Evolutionary conservation across 2,888 invertebrate genomes (phyloP), one percentile per base, ranked within the genome.

Genomic region (Epinotia nisella): DNA sequence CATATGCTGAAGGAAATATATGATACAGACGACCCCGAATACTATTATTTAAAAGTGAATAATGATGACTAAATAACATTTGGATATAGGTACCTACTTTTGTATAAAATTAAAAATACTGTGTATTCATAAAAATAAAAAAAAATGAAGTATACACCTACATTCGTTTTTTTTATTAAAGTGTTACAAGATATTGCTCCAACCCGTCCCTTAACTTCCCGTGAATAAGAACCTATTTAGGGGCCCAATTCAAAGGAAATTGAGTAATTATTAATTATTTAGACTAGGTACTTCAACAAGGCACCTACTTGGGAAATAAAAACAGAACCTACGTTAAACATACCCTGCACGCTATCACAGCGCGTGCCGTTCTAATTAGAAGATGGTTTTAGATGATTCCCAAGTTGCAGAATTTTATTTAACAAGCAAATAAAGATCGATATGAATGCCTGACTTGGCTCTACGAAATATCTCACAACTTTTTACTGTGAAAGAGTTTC

Each of bases 1-100:
- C 87, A 94, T 69, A 90, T 95, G 71, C 87, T 97, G 51, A 92
- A 90, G 67, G 87, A 93, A 71, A 86, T 89, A 49, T 95, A 94
- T 80, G 84, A 89, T 35, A 93, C 94, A 11, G 94, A 91, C 69
- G 92, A 94, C 68, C 95, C 95, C 0, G 82, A 88, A 58, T 83
- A 94, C 60, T 81, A 94, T 78, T 95, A 95, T 78, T 84, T 91
- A 55, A 85, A 77, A 76, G 88, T 82, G 11, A 85, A 87, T 78
- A 86, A 82, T n/a, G 67, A 56, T 19, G 59, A 71, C 51, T 74
- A 58, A 61, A 29, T 9, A 19, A 3, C 9, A 39, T 11, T n/a
- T 35, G 3, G 19, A 19, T 7, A 11, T 35, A 19, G 1, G 5
- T 49, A 49, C 15, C n/a, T 29, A 9, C 29, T 58, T 29, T 19